Base-by-base conservation (phyloP, 1,140 invertebrate genomes). In the Aphelinus atriplicis region DNA sequence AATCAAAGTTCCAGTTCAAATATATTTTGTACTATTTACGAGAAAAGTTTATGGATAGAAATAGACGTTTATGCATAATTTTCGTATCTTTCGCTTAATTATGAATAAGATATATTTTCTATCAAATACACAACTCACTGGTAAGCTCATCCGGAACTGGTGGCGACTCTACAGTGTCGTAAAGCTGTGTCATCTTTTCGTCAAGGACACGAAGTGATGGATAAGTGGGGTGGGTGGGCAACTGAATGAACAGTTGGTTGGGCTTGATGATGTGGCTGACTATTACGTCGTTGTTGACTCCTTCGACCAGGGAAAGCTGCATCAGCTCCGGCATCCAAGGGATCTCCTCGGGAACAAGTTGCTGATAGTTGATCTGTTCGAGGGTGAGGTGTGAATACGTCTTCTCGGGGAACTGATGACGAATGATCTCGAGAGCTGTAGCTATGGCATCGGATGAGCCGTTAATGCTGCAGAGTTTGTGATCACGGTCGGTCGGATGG, bases 181-280 rank as follows among this genome's bases (percentile, higher is more conserved):
- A 95, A 51, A 90, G 91, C 46, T 89, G 86, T 77, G 91, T 92
- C 91, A 96, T 94, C 76, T 89, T 90, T 55, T 92, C 89, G 82
- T 95, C 95, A 55, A 98, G 89, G 63, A 92, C 88, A 78, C 92
- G 91, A 63, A 99, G 89, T 10, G 92, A 92, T 1, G 94, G 92
- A 88, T 94, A 97, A 0, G 96, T 93, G 1, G 97, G 96, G 89
- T 99, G 97, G 61, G 95, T 93, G 10, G 95, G 96, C 84, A 97
- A 93, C 83, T 99, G 97, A 48, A 99, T 89, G 87, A 99, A 99
- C 79, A 98, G 89, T 83, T 97, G 95, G 67, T 93, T 93, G 42
- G 95, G 93, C 79, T 92, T 92, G 5, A 97, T 91, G 77, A 97
- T 91, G 78, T 93, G 93, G 80, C 94, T 96, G 62, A 99, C 90